Percentiles rank a stretch among this genome's conserved stretches.
phyloP scores from a whole-genome alignment of 2,888 invertebrate species.

The Cephus pygmeus region DNA sequence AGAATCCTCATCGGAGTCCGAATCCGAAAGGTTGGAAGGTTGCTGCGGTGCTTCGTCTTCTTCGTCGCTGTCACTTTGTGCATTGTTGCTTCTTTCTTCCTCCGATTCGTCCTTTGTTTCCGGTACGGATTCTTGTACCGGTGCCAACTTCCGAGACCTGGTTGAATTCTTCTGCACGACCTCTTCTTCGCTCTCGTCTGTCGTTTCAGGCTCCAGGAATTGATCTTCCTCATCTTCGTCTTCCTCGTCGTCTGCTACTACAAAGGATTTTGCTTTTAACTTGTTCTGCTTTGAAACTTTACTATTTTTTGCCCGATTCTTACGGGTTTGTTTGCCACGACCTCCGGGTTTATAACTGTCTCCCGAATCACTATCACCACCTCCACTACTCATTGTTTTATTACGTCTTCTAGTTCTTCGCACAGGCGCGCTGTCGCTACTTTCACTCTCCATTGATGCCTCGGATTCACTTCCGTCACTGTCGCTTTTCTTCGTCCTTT shows the following conservation, averaged over 20 bases:
- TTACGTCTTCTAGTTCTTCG: constrained; percentile 49
- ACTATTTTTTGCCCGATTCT: constrained; percentile 52
- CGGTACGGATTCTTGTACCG: constrained; percentile 24
- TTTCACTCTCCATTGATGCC: constrained; percentile 48
- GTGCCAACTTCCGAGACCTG: constrained; percentile 40
- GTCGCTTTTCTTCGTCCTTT: constrained; percentile 39
- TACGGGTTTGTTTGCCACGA: constrained; percentile 55
- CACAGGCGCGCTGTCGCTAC: constrained; percentile 51
- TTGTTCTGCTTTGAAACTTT: constrained; percentile 35
- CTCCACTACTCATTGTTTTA: constrained; percentile 49
- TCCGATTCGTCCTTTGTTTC: constrained; percentile 30
- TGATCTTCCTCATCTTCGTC: constrained; percentile 44
- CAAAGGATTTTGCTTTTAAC: constrained; percentile 21
- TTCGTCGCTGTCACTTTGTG: constrained; percentile 36
- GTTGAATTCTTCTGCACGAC: constrained; percentile 42
- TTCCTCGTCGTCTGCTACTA: constrained; percentile 49
- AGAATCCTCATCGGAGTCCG: constrained; percentile 42
- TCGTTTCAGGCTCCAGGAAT: constrained; percentile 31
- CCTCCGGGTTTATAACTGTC: constrained; percentile 69
- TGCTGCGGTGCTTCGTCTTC: constrained; percentile 29
- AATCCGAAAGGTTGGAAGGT: constrained; percentile 27
- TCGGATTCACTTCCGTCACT: constrained; percentile 55
- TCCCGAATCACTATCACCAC: constrained; percentile 67
- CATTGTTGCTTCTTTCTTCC: constrained; percentile 32
- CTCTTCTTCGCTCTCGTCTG: constrained; percentile 43